Evolutionary conservation across 2,888 invertebrate species (phyloP), one percentile per base, ranked within the genome.

Genomic region (Drosophila cognata): DNA sequence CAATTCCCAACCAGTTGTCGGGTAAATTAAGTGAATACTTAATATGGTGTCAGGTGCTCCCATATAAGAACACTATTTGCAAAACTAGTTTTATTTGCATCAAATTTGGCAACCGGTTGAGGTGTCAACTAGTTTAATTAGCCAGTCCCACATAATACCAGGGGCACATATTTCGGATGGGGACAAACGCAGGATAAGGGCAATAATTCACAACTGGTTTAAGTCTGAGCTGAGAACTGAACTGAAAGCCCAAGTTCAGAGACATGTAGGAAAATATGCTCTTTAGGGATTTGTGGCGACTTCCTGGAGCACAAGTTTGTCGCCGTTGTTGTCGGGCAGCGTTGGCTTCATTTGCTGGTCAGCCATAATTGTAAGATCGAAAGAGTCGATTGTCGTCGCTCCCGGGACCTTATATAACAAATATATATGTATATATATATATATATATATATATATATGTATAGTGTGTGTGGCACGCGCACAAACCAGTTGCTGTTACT

Each of bases 391-490:
- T 11, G n/a, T n/a, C 11, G n/a, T 6, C n/a, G 41, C 41, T 38
- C 18, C 25, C 58, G 58, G 48, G 51, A 31, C 13, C 21, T 60
- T 67, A 41, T 46, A 35, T 67, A 55, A 57, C 18, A 16, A 38
- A 16, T 53, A 36, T 18, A 50, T 50, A 4, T 2, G 21, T 21
- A 10, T 18, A 53, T 51, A 36, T 36, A 16, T 36, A 3, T 36
- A 16, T 36, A 16, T 43, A 11, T 41, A 11, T 33, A 46, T 29
- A 51, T 2, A 21, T 13, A 7, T n/a, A 52, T 21, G 11, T 18
- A 53, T 25, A 13, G 11, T 52, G 38, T 28, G 56, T 55, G 65
- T 28, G 66, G 76, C 75, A 75, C 71, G 61, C 65, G 66, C 64
- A 50, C 16, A 18, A 52, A 41, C 56, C 29, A 41, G 56, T 29